Base-by-base conservation (phyloP, 2,888 invertebrate species). In the Chesias legatella region DNA sequence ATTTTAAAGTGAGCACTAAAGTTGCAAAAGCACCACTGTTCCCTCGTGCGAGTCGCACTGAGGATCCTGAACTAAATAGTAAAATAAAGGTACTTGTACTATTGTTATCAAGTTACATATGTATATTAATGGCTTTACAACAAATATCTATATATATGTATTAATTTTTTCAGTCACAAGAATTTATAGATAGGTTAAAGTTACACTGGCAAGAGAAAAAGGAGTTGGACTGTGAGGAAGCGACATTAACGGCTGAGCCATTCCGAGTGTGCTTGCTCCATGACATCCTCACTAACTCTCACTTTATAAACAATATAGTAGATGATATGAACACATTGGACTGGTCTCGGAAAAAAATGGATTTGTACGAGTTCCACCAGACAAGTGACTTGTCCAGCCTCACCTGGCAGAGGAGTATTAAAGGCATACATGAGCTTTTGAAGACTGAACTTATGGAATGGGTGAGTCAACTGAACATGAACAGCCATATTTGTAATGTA, bases 321-420 rank as follows among this genome's bases (percentile, higher is more conserved):
- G 85, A 91, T 25, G 92, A 93, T 63, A 93, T 94, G 83, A 90
- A 91, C 53, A 89, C 92, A 1, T 63, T 94, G 10, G 90, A 92
- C 45, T 94, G 95, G 90, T 90, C 91, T 1, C 89, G 92, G 37
- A 94, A 95, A 63, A 93, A 92, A 69, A 94, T 96, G 91, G 97
- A 97, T 67, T 80, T 97, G 10, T 97, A 95, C 65, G 95, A 96
- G 76, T 96, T 96, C 70, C 93, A 94, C 60, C 96, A 97, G 79
- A 94, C 94, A 1, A 88, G 89, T 1, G 95, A 95, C 69, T 80
- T 95, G 21, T 89, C 91, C 0, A 90, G 83, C 40, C 67, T 90
- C 0, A 82, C 89, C 1, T 86, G 85, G 58, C 88, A 90, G 25
- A 73, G 90, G 51, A 86, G 90, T 56, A 89, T 94, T n/a, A 81